Base-by-base conservation (phyloP, 2,797 vertebrate species). In the Anolis apletophallus region DNA sequence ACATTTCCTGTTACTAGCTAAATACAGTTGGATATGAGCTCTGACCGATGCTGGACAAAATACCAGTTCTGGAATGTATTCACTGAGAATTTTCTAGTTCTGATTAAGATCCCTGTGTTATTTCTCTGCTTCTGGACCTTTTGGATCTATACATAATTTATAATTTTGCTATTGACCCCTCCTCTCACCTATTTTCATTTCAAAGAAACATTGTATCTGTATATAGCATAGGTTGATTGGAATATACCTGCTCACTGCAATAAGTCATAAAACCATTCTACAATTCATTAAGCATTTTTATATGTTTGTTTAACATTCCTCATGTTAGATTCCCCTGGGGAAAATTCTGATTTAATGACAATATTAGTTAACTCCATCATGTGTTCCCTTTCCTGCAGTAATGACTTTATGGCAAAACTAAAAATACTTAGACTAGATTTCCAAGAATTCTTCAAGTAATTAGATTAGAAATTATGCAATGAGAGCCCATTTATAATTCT, bases 401-500 rank as follows among this genome's bases (percentile, higher is more conserved):
- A 55, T 90, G 86, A 88, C 91, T 92, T 88, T 8, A 76, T 87
- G 80, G 77, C 81, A 88, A 89, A 91, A 91, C 85, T 92, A 78
- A 57, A 88, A 86, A 90, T 40, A 71, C n/a, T 92, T 83, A 90
- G 79, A 77, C 64, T 87, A 0, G 87, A 87, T 91, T 92, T 93
- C 86, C 79, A 85, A 55, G 83, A 86, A 82, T 87, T 91, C 86
- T 91, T 92, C 90, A 91, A 93, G 88, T 92, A 95, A 94, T 93
- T 94, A 89, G 81, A 87, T 92, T 87, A 90, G 90, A 94, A 93
- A 93, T 93, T 85, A 81, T 75, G 69, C 84, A 79, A 55, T 46
- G 85, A 93, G 89, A 81, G 86, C 46, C 82, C 85, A 52, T 81
- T 94, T 93, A 87, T 91, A 93, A 92, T 94, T 94, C 91, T 92